A percentile compares a stretch with the other conserved stretches of the same genome.
These are phyloP conservation scores for Anorthoa munda DNA, from an alignment of 2,888 invertebrate species.

Conservation along the genomic window DNA sequence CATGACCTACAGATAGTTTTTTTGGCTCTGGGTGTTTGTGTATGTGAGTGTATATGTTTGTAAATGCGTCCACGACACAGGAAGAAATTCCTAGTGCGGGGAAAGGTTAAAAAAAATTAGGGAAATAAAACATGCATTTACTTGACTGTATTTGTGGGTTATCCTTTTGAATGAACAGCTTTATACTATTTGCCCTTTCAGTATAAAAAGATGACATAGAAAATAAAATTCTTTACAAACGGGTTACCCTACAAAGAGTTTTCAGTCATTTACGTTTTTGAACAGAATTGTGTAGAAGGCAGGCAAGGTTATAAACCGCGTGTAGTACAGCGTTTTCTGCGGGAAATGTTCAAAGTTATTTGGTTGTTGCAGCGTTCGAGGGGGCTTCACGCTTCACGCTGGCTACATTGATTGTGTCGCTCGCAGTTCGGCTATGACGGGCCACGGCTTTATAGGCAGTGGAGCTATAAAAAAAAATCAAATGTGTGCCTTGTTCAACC, in stretches of 20 bases:
- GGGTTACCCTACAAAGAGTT: slow-evolving; percentile 2
- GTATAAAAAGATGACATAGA: background rate
- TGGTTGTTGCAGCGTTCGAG: slow-evolving; percentile 54
- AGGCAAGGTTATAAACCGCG: slow-evolving; percentile 35
- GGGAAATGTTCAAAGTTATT: slow-evolving; percentile 59
- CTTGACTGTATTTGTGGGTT: too few relatives aligned
- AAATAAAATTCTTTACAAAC: background rate
- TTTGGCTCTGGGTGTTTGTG: too few relatives aligned
- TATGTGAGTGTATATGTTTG: too few relatives aligned
- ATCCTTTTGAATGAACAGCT: too few relatives aligned
- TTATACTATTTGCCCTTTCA: too few relatives aligned
- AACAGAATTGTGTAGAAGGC: slow-evolving; percentile 13
- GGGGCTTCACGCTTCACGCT: slow-evolving; percentile 43
- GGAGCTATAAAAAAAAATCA: background rate
- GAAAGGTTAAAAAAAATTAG: too few relatives aligned
- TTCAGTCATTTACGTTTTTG: slow-evolving; percentile 8
- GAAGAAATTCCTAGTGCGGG: too few relatives aligned
- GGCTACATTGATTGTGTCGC: slow-evolving; percentile 63
- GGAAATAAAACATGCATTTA: too few relatives aligned
- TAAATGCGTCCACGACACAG: too few relatives aligned
- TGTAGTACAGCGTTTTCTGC: slow-evolving; percentile 28
- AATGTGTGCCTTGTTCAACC: too few relatives aligned
- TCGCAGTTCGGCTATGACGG: slow-evolving; percentile 41
- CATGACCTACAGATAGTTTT: too few relatives aligned
- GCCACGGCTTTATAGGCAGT: slow-evolving; percentile 12